Evolutionary conservation across 2,797 vertebrate species (phyloP).

Genomic region (Okamejei kenojei): DNA sequence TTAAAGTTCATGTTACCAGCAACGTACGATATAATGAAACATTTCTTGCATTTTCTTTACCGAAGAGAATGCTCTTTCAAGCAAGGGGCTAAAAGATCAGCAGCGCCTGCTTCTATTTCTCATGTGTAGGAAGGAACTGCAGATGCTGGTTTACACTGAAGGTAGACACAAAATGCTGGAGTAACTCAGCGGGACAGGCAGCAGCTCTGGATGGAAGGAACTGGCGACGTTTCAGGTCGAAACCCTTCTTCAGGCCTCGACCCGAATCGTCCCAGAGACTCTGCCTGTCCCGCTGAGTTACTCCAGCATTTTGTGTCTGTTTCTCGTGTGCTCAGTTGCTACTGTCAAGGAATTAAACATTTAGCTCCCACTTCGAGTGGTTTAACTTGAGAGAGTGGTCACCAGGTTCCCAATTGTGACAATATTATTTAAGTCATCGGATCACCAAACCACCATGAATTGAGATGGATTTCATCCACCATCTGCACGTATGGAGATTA

Average conservation of each 20-base stretch:
- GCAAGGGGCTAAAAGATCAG: background rate
- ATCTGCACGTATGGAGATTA: background rate
- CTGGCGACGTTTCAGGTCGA: too few relatives aligned
- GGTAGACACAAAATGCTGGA: too few relatives aligned
- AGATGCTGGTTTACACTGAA: too few relatives aligned
- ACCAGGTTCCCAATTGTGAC: background rate
- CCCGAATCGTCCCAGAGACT: too few relatives aligned
- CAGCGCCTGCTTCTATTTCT: too few relatives aligned
- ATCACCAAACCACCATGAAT: background rate
- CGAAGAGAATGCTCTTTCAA: background rate
- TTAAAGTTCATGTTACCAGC: background rate
- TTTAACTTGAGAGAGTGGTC: background rate
- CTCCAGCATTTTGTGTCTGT: too few relatives aligned
- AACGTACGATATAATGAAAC: background rate
- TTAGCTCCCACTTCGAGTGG: background rate
- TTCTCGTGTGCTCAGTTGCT: background rate
- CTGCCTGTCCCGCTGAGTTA: too few relatives aligned
- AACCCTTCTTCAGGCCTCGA: too few relatives aligned
- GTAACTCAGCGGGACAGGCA: too few relatives aligned
- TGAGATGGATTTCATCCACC: background rate
- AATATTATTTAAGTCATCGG: background rate
- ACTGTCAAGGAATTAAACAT: background rate
- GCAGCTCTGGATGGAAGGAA: too few relatives aligned
- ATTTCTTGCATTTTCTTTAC: background rate
- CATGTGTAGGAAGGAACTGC: too few relatives aligned